Evolutionary conservation across 2,113 vertebrate genomes (phyloP).

Genomic region (Semnornis frantzii): DNA sequence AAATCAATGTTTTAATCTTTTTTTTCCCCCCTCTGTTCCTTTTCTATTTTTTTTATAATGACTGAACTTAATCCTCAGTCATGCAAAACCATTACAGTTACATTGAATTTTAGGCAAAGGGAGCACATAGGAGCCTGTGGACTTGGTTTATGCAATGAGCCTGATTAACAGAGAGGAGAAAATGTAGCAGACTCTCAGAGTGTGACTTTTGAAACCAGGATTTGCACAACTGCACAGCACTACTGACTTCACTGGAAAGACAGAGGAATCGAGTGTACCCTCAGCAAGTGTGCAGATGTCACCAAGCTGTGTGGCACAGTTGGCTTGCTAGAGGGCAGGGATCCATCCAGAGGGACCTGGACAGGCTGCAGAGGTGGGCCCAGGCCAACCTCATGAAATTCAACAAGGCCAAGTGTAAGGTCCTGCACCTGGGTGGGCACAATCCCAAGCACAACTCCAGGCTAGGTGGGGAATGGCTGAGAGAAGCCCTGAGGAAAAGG

Average conservation of each 20-base stretch:
- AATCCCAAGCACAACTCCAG: too few relatives aligned
- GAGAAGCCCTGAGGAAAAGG: too few relatives aligned
- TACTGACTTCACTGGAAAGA: not conserved
- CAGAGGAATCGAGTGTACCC: too few relatives aligned
- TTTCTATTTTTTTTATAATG: not conserved
- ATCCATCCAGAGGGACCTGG: too few relatives aligned
- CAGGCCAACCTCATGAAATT: too few relatives aligned
- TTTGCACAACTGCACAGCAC: not conserved
- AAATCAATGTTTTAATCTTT: constrained; percentile 13
- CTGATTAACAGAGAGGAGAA: not conserved
- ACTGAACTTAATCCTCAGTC: not conserved
- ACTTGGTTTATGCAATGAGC: not conserved
- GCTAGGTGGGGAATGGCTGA: too few relatives aligned
- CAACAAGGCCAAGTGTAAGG: too few relatives aligned
- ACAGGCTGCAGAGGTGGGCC: too few relatives aligned
- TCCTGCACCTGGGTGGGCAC: too few relatives aligned
- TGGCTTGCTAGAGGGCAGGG: too few relatives aligned
- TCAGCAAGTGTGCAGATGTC: too few relatives aligned
- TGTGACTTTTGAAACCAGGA: not conserved
- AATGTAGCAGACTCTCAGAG: not conserved
- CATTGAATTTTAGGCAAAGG: not conserved
- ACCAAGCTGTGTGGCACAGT: too few relatives aligned
- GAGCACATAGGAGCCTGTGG: not conserved
- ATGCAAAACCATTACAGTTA: not conserved
- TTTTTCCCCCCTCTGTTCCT: not conserved